Evolutionary conservation across 1,140 invertebrate genomes (phyloP).

Genomic region (Drosophila bifasciata): DNA sequence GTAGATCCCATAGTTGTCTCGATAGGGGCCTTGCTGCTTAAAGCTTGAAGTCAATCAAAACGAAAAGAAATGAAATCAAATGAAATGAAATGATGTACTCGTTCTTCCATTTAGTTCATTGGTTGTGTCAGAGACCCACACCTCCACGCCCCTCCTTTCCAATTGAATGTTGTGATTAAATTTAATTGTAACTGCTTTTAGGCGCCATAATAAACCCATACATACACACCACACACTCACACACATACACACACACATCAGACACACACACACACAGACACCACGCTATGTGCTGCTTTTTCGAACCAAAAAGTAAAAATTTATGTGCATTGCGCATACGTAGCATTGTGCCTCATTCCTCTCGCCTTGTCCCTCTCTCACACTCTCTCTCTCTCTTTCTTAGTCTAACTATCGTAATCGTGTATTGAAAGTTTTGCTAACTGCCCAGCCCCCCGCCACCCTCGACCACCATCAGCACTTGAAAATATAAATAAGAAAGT

Average conservation of each 20-base stretch:
- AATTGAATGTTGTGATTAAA: constrained; percentile 79
- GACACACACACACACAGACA: constrained; percentile 37
- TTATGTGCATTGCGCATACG: constrained; percentile 60
- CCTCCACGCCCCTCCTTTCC: constrained; percentile 42
- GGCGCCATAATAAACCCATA: constrained; percentile 39
- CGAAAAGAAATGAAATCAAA: not conserved
- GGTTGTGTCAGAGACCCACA: constrained; percentile 12
- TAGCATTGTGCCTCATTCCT: constrained; percentile 47
- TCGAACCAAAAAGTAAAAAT: too few relatives aligned
- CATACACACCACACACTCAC: constrained; percentile 36
- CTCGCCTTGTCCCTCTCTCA: not conserved
- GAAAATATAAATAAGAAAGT: constrained; percentile 59
- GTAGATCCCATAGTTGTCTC: constrained; percentile 2
- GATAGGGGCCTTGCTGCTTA: constrained; percentile 36
- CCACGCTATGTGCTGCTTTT: constrained; percentile 34
- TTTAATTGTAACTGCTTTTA: constrained; percentile 73
- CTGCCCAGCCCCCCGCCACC: constrained; percentile 7
- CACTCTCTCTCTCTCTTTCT: not conserved
- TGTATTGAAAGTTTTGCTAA: constrained; percentile 79
- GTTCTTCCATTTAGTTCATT: constrained; percentile 42
- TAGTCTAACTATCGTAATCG: constrained; percentile 16
- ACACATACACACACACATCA: constrained; percentile 33
- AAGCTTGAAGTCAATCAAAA: constrained; percentile 45
- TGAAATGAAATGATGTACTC: constrained; percentile 17
- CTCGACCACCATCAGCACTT: constrained; percentile 67